Percentiles rank a stretch among this genome's conserved stretches.
Conservation (phyloP, 2,113 vertebrate species). For the Zingel zingel region DNA sequence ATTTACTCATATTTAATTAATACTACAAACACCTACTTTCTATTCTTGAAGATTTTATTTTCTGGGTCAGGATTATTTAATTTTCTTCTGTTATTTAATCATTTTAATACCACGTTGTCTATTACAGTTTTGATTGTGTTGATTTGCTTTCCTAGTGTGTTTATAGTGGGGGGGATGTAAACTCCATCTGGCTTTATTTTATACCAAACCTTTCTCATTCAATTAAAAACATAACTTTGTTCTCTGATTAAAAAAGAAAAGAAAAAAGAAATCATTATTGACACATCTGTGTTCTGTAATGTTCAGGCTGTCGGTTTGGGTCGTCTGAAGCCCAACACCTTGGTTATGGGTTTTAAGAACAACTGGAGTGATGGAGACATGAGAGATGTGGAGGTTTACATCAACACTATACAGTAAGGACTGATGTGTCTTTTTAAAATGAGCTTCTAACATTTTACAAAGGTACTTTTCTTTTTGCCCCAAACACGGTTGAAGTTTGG, state of each 20-base stretch:
- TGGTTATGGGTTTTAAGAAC: conserved; percentile 97
- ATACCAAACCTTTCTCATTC: not conserved
- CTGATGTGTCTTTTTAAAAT: not conserved
- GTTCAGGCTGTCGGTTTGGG: conserved; percentile 93
- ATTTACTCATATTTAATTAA: not conserved
- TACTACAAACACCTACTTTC: not conserved
- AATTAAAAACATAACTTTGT: not conserved
- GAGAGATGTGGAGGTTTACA: conserved; percentile 94
- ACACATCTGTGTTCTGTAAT: not conserved
- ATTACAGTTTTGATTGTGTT: not conserved
- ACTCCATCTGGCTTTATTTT: not conserved
- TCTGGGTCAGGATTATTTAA: not conserved
- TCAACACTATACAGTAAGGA: conserved; percentile 95
- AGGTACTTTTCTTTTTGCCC: not conserved
- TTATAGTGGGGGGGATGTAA: not conserved
- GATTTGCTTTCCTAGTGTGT: not conserved
- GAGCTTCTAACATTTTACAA: not conserved
- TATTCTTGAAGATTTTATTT: not conserved
- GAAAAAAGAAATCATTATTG: not conserved
- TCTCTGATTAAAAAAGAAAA: not conserved
- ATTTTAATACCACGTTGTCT: not conserved
- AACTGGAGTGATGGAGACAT: conserved; percentile 93
- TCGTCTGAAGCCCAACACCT: conserved; percentile 94
- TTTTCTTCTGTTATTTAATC: not conserved
- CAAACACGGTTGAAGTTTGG: not conserved